Evolutionary conservation across 2,113 vertebrate genomes (phyloP), one percentile per base, ranked within the genome.

Genomic region (Atherinomorus stipes): DNA sequence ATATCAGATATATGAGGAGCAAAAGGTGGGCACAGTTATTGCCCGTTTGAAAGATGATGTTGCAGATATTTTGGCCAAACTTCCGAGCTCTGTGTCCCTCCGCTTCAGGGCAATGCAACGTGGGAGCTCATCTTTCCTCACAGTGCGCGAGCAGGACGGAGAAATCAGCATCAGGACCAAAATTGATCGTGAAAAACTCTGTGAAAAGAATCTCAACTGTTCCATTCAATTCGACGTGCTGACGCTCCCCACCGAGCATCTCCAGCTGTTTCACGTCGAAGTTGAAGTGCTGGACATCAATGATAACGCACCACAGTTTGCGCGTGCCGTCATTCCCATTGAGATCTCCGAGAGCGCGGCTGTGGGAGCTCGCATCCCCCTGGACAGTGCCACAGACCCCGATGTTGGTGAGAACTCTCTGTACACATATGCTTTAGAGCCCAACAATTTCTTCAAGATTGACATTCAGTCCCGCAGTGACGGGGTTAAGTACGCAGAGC

Each of bases 281-380:
- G 96, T 99, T 13, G 97, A 99, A 74, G 96, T 99, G 84, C 57
- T 99, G 92, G 98, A 99, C 82, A 97, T 99, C 58, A 99, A 99
- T 50, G 97, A 99, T 85, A 97, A 99, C 88, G 93, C 97, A 1
- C 98, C 98, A 0, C 97, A 96, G 85, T 99, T 99, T 65, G 94
- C 98, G 50, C 93, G 97, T 59, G 73, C 96, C 13, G 87, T 98
- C 51, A 96, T 99, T 38, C 97, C 97, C 2, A 95, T 99, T 0
- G 98, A 99, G 78, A 97, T 99, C 50, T 99, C 96, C 0, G 97
- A 99, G 89, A 99, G 97, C 1, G 95, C 97, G 0, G 93, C 97
- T 0, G 95, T 99, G 28, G 97, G 98, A 1, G 96, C 97, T 53
- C 95, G 96, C 22, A 97, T 99, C 64, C 98, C 97, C 16, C 82